These are phyloP conservation scores for Gorsachius goisagi DNA, from an alignment of 2,113 vertebrate species.

Conservation along the genomic window DNA sequence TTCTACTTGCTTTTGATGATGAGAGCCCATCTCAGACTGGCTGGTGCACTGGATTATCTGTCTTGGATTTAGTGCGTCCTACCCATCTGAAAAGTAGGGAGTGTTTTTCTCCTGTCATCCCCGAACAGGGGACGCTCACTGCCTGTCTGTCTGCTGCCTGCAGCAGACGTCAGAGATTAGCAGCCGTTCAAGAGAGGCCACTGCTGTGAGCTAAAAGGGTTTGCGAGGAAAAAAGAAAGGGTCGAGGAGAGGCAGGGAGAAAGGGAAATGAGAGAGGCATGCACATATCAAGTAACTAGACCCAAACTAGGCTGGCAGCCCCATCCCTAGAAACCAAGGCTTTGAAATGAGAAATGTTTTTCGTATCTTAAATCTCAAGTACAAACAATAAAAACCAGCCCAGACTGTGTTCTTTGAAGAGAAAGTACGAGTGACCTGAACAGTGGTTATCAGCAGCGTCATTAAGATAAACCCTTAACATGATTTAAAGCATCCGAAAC, in stretches of 20 bases:
- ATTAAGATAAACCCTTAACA: constrained; percentile 78
- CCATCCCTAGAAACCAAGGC: constrained; percentile 79
- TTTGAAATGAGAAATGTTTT: constrained; percentile 79
- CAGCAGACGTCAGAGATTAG: constrained; percentile 32
- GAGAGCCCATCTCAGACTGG: constrained; percentile 3
- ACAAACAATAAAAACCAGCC: constrained; percentile 74
- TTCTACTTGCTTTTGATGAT: background rate
- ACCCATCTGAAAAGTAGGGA: constrained; percentile 11
- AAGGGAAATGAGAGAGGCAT: constrained; percentile 1
- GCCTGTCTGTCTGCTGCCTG: constrained; percentile 34
- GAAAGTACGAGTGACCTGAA: constrained; percentile 76
- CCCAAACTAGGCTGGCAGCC: constrained; percentile 49
- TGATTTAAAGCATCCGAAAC: constrained; percentile 78
- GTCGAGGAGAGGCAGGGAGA: background rate
- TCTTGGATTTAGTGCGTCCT: background rate
- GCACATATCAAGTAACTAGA: constrained; percentile 24
- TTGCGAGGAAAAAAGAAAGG: background rate
- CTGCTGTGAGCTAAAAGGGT: constrained; percentile 29
- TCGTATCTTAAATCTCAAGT: constrained; percentile 75
- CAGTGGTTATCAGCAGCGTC: constrained; percentile 77
- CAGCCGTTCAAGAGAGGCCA: constrained; percentile 3
- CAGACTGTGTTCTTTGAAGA: constrained; percentile 62
- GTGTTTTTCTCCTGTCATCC: background rate
- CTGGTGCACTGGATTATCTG: constrained; percentile 11
- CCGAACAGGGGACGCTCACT: fast-evolving